Percentiles rank a stretch among this genome's conserved stretches.
Conservation (phyloP, 2,888 invertebrate species). For the Erannis defoliaria region DNA sequence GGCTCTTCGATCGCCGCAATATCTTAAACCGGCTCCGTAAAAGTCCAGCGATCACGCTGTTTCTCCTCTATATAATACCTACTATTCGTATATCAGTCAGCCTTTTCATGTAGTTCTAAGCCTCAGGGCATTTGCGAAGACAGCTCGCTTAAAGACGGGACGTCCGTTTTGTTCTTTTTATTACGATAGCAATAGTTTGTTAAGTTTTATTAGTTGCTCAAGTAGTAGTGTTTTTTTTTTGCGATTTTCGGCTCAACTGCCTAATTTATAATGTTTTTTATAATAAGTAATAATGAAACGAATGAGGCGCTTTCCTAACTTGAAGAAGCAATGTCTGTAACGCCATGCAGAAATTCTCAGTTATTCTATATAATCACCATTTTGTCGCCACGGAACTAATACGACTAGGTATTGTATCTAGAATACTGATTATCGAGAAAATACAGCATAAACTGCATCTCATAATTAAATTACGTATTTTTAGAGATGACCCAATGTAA, state of each 20-base stretch:
- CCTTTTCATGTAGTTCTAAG: slow-evolving; percentile 53
- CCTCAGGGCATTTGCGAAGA: slow-evolving; percentile 31
- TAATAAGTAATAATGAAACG: too few relatives aligned
- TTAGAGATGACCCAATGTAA: too few relatives aligned
- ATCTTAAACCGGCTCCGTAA: slow-evolving; percentile 69
- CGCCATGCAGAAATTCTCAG: too few relatives aligned
- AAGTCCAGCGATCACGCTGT: slow-evolving; percentile 61
- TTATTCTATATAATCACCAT: too few relatives aligned
- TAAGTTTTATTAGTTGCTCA: neutral
- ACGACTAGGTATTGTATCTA: too few relatives aligned
- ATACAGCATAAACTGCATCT: too few relatives aligned
- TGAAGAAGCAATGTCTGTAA: too few relatives aligned
- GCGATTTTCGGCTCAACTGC: neutral
- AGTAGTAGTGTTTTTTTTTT: neutral
- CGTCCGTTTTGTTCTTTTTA: slow-evolving; percentile 16
- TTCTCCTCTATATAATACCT: slow-evolving; percentile 48
- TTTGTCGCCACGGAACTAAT: too few relatives aligned
- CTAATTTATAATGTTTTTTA: too few relatives aligned
- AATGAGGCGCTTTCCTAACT: too few relatives aligned
- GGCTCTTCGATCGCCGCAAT: slow-evolving; percentile 76
- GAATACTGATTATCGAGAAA: too few relatives aligned
- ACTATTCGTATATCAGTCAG: slow-evolving; percentile 43
- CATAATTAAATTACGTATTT: too few relatives aligned
- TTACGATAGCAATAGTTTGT: slow-evolving; percentile 3
- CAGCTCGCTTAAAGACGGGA: slow-evolving; percentile 22